Evolutionary conservation across 2,888 invertebrate species (phyloP).

Genomic region (Melanotus villosus): DNA sequence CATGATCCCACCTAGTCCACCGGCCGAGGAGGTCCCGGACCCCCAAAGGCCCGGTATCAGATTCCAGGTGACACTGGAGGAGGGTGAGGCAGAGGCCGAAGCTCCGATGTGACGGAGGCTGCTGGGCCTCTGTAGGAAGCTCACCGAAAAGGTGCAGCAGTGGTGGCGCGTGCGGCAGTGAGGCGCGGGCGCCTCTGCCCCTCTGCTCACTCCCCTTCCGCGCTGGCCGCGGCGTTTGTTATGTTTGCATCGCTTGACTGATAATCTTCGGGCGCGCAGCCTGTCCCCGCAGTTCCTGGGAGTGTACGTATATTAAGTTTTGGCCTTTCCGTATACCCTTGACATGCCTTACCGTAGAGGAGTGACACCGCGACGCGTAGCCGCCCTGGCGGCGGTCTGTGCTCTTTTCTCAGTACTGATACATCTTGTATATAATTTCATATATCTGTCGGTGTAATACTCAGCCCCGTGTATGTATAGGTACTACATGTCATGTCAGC

Average conservation of each 20-base stretch:
- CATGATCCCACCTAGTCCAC: slow-evolving; percentile 95
- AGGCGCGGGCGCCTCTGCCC: slow-evolving; percentile 55
- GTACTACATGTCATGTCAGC: slow-evolving; percentile 68
- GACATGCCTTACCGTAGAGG: slow-evolving; percentile 66
- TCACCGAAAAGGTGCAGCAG: slow-evolving; percentile 90
- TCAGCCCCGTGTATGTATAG: slow-evolving; percentile 69
- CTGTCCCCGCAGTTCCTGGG: slow-evolving; percentile 63
- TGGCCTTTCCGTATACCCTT: slow-evolving; percentile 63
- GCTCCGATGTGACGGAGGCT: slow-evolving; percentile 95
- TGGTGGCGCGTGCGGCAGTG: slow-evolving; percentile 89
- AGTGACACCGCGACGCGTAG: slow-evolving; percentile 58
- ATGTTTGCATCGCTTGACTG: slow-evolving; percentile 66
- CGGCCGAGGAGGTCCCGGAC: slow-evolving; percentile 77
- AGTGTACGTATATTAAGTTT: slow-evolving; percentile 58
- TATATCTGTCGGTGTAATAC: slow-evolving; percentile 67
- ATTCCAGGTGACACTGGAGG: slow-evolving; percentile 87
- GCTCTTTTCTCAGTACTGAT: slow-evolving; percentile 61
- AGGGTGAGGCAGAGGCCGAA: slow-evolving; percentile 77
- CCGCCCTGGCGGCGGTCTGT: slow-evolving; percentile 50
- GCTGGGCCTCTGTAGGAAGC: slow-evolving; percentile 90
- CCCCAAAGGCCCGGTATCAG: slow-evolving; percentile 72
- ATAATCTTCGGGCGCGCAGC: slow-evolving; percentile 62
- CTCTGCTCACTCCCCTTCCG: slow-evolving; percentile 59
- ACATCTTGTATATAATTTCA: slow-evolving; percentile 53
- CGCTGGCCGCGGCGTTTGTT: slow-evolving; percentile 67